Conservation (phyloP, 2,797 vertebrate genomes). For the Coregonus ussuriensis region DNA sequence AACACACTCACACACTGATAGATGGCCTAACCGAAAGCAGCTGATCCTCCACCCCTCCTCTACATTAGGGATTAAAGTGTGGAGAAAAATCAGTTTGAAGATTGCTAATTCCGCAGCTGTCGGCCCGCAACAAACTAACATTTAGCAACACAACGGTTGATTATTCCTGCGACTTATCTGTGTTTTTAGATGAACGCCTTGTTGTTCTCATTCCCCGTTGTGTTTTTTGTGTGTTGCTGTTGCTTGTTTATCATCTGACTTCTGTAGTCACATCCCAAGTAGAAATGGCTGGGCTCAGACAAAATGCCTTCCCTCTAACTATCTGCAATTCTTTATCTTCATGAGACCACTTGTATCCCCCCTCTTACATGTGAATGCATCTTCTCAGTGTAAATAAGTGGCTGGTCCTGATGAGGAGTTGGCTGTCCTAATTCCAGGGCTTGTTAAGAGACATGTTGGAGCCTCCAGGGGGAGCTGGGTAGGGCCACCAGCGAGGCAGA, state of each 20-base stretch:
- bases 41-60: conserved; percentile 11
- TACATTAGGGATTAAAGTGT: conserved; percentile 63
- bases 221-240: conserved; percentile 58
- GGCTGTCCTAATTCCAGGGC: conserved; percentile 70
- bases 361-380: conserved; percentile 74
- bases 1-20: not conserved
- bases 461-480: conserved; percentile 47
- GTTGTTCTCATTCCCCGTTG: conserved; percentile 45
- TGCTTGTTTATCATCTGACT: conserved; percentile 78
- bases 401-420: conserved; percentile 48
- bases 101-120: conserved; percentile 69
- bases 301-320: conserved; percentile 78
- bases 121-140: conserved; percentile 41
- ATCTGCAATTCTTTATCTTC: conserved; percentile 77
- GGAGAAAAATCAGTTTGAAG: conserved; percentile 62
- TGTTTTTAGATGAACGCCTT: conserved; percentile 74
- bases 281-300: conserved; percentile 78
- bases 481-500: conserved; percentile 23
- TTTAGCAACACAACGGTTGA: conserved; percentile 62
- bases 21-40: conserved; percentile 50
- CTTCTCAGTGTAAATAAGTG: conserved; percentile 64
- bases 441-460: conserved; percentile 55
- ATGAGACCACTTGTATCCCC: conserved; percentile 60
- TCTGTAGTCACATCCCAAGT: conserved; percentile 63
- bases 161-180: conserved; percentile 66